phyloP scores from a whole-genome alignment of 2,797 vertebrate genomes.

The Jordanella pulchra region DNA sequence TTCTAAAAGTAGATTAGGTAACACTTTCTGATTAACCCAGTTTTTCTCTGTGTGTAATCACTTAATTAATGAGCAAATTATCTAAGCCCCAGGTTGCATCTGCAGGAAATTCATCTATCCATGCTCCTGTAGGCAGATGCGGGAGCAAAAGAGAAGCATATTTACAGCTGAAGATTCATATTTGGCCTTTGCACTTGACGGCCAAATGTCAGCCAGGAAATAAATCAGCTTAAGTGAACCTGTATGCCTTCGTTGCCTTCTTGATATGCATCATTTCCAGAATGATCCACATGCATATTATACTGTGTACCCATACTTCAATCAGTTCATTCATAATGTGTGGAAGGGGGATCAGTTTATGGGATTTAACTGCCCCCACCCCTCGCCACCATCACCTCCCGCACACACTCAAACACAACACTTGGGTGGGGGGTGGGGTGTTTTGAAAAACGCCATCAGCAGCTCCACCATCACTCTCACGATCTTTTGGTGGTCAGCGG shows the following conservation, averaged over 20 bases:
- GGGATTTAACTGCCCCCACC: constrained; percentile 30
- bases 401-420: constrained; percentile 29
- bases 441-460: constrained; percentile 73
- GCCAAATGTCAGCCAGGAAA: constrained; percentile 49
- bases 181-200: constrained; percentile 37
- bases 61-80: constrained; percentile 66
- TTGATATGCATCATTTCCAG: constrained; percentile 34
- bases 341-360: constrained; percentile 49
- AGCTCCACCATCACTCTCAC: constrained; percentile 76
- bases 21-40: constrained; percentile 60
- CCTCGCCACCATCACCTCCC: constrained; percentile 4
- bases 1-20: constrained; percentile 43
- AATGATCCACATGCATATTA: constrained; percentile 49
- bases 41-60: constrained; percentile 58
- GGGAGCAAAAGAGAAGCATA: constrained; percentile 29
- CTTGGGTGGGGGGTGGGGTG: constrained; percentile 51
- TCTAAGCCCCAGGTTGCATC: constrained; percentile 50
- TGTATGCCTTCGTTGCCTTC: constrained; percentile 35
- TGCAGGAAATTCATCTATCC: constrained; percentile 54
- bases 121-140: constrained; percentile 27
- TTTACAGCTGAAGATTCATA: constrained; percentile 42
- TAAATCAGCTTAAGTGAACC: constrained; percentile 52
- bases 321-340: constrained; percentile 65
- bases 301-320: constrained; percentile 41
- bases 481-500: constrained; percentile 78